Percentiles rank a stretch among this genome's conserved stretches.
These are phyloP conservation scores for Rotaria magnacalcarata DNA, from an alignment of 2,888 invertebrate genomes.

Conservation along the genomic window DNA sequence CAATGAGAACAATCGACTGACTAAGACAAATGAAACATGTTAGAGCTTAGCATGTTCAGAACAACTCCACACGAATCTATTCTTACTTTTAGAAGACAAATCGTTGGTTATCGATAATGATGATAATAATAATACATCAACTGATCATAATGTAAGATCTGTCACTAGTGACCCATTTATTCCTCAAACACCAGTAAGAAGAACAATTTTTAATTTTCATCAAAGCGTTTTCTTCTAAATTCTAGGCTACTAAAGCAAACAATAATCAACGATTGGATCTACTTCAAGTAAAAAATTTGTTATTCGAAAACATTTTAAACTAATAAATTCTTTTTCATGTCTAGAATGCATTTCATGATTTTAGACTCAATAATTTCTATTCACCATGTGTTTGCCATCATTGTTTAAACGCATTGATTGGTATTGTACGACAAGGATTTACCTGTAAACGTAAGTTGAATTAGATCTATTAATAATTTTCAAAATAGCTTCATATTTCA, in stretches of 20 bases:
- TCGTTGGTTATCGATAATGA: no score
- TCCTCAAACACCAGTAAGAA: neutral
- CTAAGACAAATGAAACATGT: no score
- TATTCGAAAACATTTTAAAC: neutral
- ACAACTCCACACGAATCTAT: no score
- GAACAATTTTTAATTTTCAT: neutral
- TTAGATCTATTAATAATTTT: neutral
- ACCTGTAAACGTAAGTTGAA: neutral
- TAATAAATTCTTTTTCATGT: neutral
- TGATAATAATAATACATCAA: no score
- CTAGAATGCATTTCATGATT: conserved; percentile 7
- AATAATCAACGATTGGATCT: neutral
- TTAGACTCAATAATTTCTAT: neutral
- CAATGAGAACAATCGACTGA: no score
- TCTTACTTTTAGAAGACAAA: no score
- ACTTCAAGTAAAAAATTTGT: neutral
- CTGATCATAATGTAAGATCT: no score
- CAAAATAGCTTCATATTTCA: conserved; percentile 48
- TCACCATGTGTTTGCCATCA: neutral
- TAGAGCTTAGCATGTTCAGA: no score
- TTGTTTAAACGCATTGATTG: neutral
- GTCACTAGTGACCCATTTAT: no score
- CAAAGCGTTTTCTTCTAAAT: neutral
- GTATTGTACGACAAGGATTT: conserved; percentile 26
- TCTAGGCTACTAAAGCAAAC: neutral